Evolutionary conservation across 1,140 invertebrate species (phyloP), one percentile per base, ranked within the genome.

Genomic region (Pantala flavescens): DNA sequence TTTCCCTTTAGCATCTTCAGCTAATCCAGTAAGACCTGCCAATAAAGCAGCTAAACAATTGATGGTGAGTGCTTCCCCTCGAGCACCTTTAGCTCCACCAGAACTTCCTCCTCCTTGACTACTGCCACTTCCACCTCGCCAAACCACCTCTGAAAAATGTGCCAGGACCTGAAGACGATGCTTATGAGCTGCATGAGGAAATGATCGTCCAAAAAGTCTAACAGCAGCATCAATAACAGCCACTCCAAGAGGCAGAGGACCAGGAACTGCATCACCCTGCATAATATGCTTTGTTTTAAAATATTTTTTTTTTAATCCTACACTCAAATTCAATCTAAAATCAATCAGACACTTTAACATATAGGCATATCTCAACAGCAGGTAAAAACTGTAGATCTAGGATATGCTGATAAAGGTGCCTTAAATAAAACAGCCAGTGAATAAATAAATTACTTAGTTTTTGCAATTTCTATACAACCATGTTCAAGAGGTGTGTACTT

Each of bases 191-290:
- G 98, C 95, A 73, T 93, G 88, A 0, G 95, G 93, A 81, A 98
- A 99, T 70, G 99, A 92, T 78, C 92, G 88, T 23, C 96, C 97
- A 85, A 98, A 99, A 0, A 99, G 84, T 5, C 89, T 86, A 0
- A 99, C 95, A 0, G 97, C 93, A 77, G 93, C 90, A 83, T 99
- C 97, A 74, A 99, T 97, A 9, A 98, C 96, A 23, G 96, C 93
- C 12, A 98, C 95, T n/a, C 96, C 95, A 5, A 98, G 84, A 0
- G 97, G 97, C 73, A 98, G 85, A 10, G 97, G 96, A 72, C 94
- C 94, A 0, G 93, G 92, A 73, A 89, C 83, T 43, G 82, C 83
- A 79, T 88, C 86, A 76, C 85, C 85, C 87, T 90, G 74, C 63
- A 36, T 36, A 36, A 5, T 36, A n/a, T n/a, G n/a, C n/a, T n/a